Conservation (phyloP, 2,797 vertebrate species). For the Thunnus albacares region DNA sequence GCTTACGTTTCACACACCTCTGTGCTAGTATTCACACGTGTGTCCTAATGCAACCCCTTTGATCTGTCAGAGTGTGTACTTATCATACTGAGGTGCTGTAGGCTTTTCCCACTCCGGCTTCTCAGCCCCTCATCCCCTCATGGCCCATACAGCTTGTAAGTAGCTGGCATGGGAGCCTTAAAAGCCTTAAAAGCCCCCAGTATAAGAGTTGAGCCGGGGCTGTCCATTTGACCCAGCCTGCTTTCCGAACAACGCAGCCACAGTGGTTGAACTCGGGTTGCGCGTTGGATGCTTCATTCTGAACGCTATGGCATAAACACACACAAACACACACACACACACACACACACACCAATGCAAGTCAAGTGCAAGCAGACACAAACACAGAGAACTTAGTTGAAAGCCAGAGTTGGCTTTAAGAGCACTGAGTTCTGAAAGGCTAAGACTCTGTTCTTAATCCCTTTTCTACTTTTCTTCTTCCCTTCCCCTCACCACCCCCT, state of each 20-base stretch:
- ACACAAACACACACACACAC: constrained; percentile 10
- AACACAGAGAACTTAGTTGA: constrained; percentile 46
- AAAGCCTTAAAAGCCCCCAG: constrained; percentile 73
- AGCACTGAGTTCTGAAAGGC: constrained; percentile 61
- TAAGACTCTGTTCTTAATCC: constrained; percentile 70
- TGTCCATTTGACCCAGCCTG: constrained; percentile 62
- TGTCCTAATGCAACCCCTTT: constrained; percentile 55
- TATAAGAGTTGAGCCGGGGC: constrained; percentile 44
- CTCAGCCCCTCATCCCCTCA: constrained; percentile 53
- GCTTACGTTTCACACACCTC: constrained; percentile 34
- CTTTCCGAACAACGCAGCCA: constrained; percentile 50
- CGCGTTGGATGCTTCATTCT: constrained; percentile 12
- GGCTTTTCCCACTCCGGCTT: constrained; percentile 56
- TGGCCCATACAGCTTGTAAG: constrained; percentile 45
- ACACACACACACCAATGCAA: constrained; percentile 5
- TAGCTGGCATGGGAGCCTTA: constrained; percentile 56
- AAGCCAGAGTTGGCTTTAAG: constrained; percentile 63
- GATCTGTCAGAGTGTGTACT: constrained; percentile 62
- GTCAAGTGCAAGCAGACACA: constrained; percentile 33
- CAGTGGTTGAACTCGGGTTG: constrained; percentile 40
- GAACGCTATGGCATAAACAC: constrained; percentile 12
- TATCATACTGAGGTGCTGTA: constrained; percentile 48
- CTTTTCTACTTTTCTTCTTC: constrained; percentile 51
- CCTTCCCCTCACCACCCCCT: background rate
- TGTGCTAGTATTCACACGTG: constrained; percentile 30